Evolutionary conservation across 1,140 invertebrate genomes (phyloP).

Genomic region (Acyrthosiphon pisum): DNA sequence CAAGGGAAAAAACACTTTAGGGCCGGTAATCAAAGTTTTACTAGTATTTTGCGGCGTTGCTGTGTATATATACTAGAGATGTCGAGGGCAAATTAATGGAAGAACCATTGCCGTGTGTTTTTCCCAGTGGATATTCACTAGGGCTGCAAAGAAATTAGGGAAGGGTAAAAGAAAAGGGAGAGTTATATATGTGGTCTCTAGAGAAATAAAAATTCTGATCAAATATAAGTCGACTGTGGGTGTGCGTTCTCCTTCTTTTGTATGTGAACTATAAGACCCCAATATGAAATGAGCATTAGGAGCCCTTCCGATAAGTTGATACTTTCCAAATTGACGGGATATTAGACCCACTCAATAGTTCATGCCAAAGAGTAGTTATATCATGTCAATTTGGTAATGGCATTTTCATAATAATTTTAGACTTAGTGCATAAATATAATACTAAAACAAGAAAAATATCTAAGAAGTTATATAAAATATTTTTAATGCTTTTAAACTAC

Average conservation of each 20-base stretch:
- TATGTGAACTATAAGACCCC: slow-evolving; percentile 19
- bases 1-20: slow-evolving; percentile 46
- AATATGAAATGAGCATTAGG: slow-evolving; percentile 35
- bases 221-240: slow-evolving; percentile 46
- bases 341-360: slow-evolving; percentile 20
- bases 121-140: slow-evolving; percentile 45
- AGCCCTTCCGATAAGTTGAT: slow-evolving; percentile 50
- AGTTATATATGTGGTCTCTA: neutral
- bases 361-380: slow-evolving; percentile 16
- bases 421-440: neutral
- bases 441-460: neutral
- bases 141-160: slow-evolving; percentile 37
- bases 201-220: slow-evolving; percentile 57
- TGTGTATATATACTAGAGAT: neutral
- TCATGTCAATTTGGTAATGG: slow-evolving; percentile 35
- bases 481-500: neutral
- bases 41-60: slow-evolving; percentile 41
- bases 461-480: neutral
- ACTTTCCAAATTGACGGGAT: slow-evolving; percentile 47
- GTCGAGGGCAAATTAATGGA: slow-evolving; percentile 54
- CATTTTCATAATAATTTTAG: slow-evolving; percentile 6
- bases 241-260: slow-evolving; percentile 33
- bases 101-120: slow-evolving; percentile 53
- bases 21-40: slow-evolving; percentile 54
- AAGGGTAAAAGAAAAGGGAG: slow-evolving; percentile 18